A percentile compares a stretch with the other conserved stretches of the same genome.
Conservation (phyloP, 2,888 invertebrate genomes). For the Clostera curtula region DNA sequence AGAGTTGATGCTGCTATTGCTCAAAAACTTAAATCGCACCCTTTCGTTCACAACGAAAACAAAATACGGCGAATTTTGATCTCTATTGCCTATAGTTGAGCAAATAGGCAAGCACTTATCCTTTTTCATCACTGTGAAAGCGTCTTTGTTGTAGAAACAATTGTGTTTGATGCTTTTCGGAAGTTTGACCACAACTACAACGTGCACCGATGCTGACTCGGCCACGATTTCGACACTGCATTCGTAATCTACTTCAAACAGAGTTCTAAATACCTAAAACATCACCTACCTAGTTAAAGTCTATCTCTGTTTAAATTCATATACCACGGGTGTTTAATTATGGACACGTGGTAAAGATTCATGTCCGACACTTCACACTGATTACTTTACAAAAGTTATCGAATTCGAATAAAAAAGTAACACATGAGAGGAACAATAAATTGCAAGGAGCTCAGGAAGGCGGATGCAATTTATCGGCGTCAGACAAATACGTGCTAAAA, state of each 20-base stretch:
- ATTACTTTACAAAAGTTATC: too few species aligned
- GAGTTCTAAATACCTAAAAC: conserved; percentile 46
- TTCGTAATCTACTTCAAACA: conserved; percentile 45
- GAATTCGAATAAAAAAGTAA: too few species aligned
- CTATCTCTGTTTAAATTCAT: background rate
- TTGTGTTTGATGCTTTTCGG: conserved; percentile 38
- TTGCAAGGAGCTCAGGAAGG: too few species aligned
- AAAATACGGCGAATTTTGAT: conserved; percentile 31
- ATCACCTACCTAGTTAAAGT: background rate
- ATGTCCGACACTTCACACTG: too few species aligned
- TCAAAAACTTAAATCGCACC: conserved; percentile 45
- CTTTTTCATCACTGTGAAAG: conserved; percentile 41
- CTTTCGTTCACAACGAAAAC: conserved; percentile 32
- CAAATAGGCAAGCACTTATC: conserved; percentile 40
- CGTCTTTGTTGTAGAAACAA: conserved; percentile 39
- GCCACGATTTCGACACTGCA: conserved; percentile 49
- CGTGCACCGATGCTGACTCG: conserved; percentile 15
- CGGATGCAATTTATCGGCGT: too few species aligned
- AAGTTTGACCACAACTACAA: conserved; percentile 47
- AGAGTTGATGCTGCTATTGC: conserved; percentile 57
- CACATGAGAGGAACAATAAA: too few species aligned
- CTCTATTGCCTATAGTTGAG: conserved; percentile 25
- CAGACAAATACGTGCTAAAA: too few species aligned
- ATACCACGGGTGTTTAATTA: background rate
- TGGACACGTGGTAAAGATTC: too few species aligned